These are phyloP conservation scores for Colossoma macropomum DNA, from an alignment of 2,113 vertebrate species.

Conservation along the genomic window DNA sequence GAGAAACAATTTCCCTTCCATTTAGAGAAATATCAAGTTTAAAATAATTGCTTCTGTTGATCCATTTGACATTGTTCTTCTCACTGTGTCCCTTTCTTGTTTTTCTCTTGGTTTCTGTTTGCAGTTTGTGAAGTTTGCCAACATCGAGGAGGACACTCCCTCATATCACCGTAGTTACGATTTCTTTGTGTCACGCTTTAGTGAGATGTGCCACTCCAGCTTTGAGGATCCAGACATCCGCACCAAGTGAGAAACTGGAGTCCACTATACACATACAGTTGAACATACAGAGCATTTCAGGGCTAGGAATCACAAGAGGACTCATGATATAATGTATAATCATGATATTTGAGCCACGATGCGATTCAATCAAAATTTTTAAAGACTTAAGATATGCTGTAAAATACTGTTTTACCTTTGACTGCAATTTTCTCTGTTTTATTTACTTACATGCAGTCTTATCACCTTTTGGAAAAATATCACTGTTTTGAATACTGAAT, in stretches of 20 bases:
- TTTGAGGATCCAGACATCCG: slow-evolving; percentile 88
- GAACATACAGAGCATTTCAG: too few species aligned
- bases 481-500: too few species aligned
- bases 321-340: too few species aligned
- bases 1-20: not conserved
- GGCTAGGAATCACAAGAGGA: too few species aligned
- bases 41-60: not conserved
- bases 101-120: not conserved
- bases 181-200: slow-evolving; percentile 96
- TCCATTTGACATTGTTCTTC: not conserved
- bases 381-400: too few species aligned
- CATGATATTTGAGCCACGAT: too few species aligned
- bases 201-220: slow-evolving; percentile 96
- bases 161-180: slow-evolving; percentile 97
- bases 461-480: not conserved
- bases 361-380: too few species aligned
- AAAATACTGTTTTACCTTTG: too few species aligned
- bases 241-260: slow-evolving; percentile 83
- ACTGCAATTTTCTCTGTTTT: too few species aligned
- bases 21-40: slow-evolving; percentile 1
- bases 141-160: slow-evolving; percentile 95
- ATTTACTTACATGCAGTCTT: too few species aligned
- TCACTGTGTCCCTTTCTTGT: not conserved
- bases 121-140: slow-evolving; percentile 98
- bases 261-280: not conserved